Evolutionary conservation across 2,888 invertebrate genomes (phyloP).

Genomic region (Dendrolimus houi): DNA sequence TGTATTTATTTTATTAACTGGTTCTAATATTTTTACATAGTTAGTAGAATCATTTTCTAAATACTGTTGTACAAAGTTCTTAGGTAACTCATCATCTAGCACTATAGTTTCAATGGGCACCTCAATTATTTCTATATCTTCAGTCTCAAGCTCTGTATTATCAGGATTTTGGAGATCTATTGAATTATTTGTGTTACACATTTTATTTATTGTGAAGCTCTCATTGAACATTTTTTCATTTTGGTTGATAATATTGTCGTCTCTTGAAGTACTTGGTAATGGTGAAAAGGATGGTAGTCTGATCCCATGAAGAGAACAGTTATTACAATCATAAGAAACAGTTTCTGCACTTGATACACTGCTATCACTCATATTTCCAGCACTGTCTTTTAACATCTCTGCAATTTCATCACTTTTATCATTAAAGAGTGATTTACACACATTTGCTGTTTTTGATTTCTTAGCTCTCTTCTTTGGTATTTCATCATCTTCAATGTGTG

Average conservation of each 20-base stretch:
- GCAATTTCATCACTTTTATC: slow-evolving; percentile 16
- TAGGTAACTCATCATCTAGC: not conserved
- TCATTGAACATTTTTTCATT: slow-evolving; percentile 37
- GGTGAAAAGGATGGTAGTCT: slow-evolving; percentile 28
- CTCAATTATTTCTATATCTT: slow-evolving; percentile 16
- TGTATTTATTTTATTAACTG: not conserved
- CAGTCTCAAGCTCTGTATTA: not conserved
- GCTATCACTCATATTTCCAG: slow-evolving; percentile 12
- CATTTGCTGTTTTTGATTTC: not conserved
- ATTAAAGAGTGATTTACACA: slow-evolving; percentile 30
- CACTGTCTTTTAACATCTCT: not conserved
- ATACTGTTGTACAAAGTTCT: not conserved
- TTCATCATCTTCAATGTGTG: not conserved
- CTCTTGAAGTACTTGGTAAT: slow-evolving; percentile 41
- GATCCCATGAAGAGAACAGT: not conserved
- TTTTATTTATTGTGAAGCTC: slow-evolving; percentile 17
- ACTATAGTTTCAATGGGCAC: slow-evolving; percentile 21
- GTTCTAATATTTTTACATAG: not conserved
- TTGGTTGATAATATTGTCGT: slow-evolving; percentile 26
- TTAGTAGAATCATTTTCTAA: not conserved
- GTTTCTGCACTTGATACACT: slow-evolving; percentile 14
- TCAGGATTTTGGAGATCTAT: not conserved
- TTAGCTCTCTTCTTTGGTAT: not conserved
- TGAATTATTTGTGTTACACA: too few species aligned
- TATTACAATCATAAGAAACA: slow-evolving; percentile 11